Evolutionary conservation across 1,140 invertebrate genomes (phyloP), one percentile per base, ranked within the genome.

Genomic region (Tetragnatha versicolor): DNA sequence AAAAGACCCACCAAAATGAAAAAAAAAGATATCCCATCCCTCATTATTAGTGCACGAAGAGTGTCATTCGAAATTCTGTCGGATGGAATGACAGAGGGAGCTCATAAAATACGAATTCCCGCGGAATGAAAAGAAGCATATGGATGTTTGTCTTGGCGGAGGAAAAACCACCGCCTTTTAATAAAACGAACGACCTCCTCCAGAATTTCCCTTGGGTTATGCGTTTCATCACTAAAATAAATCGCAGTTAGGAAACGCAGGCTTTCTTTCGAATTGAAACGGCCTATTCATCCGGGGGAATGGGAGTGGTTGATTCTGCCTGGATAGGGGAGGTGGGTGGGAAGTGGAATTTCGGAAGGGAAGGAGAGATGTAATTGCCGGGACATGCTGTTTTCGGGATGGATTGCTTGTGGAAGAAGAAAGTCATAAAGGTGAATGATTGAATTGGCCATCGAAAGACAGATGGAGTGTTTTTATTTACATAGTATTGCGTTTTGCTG

Each of bases 171-270:
- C 14, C 55, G 10, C 2, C 3, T 22, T 63, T 12, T 27, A 63
- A 63, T 63, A 63, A 63, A 63, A 63, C 37, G 39, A 45, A 37
- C 22, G 42, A 25, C 5, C 37, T 63, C 27, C 9, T 33, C 29
- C 29, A 35, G 37, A 63, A 63, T 63, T 63, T 63, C 60, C 60
- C 60, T n/a, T 39, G 60, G 60, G 60, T 63, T 37, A 63, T 39
- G 35, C 20, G 33, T 20, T 63, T 42, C 60, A 63, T 63, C 60
- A 63, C 60, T 42, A 63, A 63, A 63, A 63, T 63, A 63, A 63
- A 63, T 63, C 60, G 33, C 12, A 39, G 33, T 63, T 63, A 25
- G 12, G n/a, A n/a, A n/a, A n/a, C n/a, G n/a, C n/a, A n/a, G n/a
- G n/a, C n/a, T n/a, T n/a, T n/a, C n/a, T n/a, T n/a, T n/a, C n/a